Percentiles rank a stretch among this genome's conserved stretches.
phyloP scores from a whole-genome alignment of 2,888 invertebrate species.

The Boloria euphrosyne region DNA sequence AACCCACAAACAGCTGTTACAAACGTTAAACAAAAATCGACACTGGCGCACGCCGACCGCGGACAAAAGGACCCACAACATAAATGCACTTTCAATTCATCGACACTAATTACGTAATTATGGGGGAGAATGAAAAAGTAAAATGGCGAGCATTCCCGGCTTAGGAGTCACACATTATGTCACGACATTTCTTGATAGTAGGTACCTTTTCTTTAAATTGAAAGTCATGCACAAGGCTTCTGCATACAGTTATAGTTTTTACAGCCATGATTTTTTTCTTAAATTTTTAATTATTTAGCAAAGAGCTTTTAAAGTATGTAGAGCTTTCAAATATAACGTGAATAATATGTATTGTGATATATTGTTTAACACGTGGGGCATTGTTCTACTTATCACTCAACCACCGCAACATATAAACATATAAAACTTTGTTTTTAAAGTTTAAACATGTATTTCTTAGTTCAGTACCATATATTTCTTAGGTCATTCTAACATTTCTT shows the following conservation, averaged over 20 bases:
- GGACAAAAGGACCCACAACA: conserved; percentile 73
- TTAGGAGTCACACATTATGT: conserved; percentile 72
- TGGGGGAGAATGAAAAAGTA: conserved; percentile 63
- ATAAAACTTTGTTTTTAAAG: no score
- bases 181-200: conserved; percentile 66
- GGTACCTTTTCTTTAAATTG: conserved; percentile 62
- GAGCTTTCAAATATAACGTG: no score
- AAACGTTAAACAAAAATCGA: conserved; percentile 59
- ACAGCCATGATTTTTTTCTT: not conserved
- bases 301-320: no score
- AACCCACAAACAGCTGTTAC: conserved; percentile 70
- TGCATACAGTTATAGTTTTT: no score
- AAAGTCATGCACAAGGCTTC: conserved; percentile 57
- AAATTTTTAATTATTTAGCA: no score
- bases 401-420: no score
- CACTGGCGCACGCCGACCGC: conserved; percentile 62
- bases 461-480: no score
- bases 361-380: no score
- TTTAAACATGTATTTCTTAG: no score
- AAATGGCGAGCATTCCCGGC: conserved; percentile 74
- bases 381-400: no score
- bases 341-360: no score
- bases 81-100: conserved; percentile 77
- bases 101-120: conserved; percentile 81
- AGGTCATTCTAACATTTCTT: no score